Percentiles rank a stretch among this genome's conserved stretches.
These are phyloP conservation scores for Diogma glabrata DNA, from an alignment of 2,888 invertebrate genomes.

Conservation along the genomic window DNA sequence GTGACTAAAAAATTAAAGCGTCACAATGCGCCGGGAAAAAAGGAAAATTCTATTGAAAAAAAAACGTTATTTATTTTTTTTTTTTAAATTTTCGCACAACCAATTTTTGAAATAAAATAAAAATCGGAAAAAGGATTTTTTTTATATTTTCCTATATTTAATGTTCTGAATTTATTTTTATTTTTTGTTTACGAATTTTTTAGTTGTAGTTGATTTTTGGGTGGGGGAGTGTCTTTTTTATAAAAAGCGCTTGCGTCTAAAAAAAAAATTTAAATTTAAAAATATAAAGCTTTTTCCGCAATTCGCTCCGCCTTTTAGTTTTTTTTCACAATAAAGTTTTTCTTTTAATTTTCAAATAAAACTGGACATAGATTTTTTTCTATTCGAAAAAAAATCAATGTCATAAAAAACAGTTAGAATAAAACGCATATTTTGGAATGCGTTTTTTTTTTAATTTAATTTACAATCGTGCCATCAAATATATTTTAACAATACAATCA, in stretches of 20 bases:
- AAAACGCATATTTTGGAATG: no score
- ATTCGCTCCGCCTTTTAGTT: slow-evolving; percentile 8
- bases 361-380: no score
- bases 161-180: background rate
- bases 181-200: slow-evolving; percentile 4
- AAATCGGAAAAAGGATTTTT: slow-evolving; percentile 1
- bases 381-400: no score
- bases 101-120: background rate
- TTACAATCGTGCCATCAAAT: no score
- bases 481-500: no score
- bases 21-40: slow-evolving; percentile 21
- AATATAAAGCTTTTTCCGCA: slow-evolving; percentile 9
- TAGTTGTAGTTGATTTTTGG: slow-evolving; percentile 9
- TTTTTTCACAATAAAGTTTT: no score
- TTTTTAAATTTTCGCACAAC: slow-evolving; percentile 7
- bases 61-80: no score
- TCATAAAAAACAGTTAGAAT: no score
- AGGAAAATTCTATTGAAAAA: no score
- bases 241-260: slow-evolving; percentile 20
- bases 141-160: background rate
- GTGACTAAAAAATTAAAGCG: slow-evolving; percentile 19
- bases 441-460: no score
- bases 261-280: slow-evolving; percentile 11
- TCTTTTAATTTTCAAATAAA: no score
- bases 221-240: slow-evolving; percentile 18